Base-by-base conservation (phyloP, 2,797 vertebrate genomes). In the Notamacropus eugenii region DNA sequence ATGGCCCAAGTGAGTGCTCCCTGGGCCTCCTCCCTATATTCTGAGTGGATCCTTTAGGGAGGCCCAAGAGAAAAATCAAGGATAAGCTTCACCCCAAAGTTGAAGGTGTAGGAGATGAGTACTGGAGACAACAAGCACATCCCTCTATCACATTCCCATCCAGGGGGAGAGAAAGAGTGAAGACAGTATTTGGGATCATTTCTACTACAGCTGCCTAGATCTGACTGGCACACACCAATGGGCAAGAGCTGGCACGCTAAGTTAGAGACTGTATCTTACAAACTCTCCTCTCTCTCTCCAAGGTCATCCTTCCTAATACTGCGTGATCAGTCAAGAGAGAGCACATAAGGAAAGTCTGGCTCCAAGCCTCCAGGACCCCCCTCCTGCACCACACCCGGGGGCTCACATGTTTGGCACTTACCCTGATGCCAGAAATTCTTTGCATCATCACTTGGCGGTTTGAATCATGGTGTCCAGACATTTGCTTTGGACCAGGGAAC, bases 371-470 rank as follows among this genome's bases (percentile, higher is more conserved):
- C 22, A 27, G 40, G 24, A n/a, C 24, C 40, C 9, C 24, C 8
- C 3, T n/a, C 34, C 27, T 50, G 0, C 8, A 94, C 16, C 55
- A 96, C 90, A 74, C 90, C 19, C 5, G 90, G 54, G 93, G 31
- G 92, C 57, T 93, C 40, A 95, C 92, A 94, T 1, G 93, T 31
- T 95, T 95, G 96, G 62, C 96, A 98, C 99, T 98, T 99, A 99
- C 99, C 96, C 98, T 98, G 98, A 99, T 99, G 92, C 98, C 98
- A 97, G 98, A 97, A 55, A 99, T 99, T 97, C 99, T 99, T 98
- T 98, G 99, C 99, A 99, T 99, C 98, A 99, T 98, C 97, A 99
- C 98, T 97, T 99, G 99, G 98, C 99, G 99, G 97, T 99, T 98
- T 97, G 98, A 98, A 97, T 98, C 98, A 96, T 97, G 98, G 96